phyloP scores from a whole-genome alignment of 2,888 invertebrate species.

The Lepidocyrtoides sp. region DNA sequence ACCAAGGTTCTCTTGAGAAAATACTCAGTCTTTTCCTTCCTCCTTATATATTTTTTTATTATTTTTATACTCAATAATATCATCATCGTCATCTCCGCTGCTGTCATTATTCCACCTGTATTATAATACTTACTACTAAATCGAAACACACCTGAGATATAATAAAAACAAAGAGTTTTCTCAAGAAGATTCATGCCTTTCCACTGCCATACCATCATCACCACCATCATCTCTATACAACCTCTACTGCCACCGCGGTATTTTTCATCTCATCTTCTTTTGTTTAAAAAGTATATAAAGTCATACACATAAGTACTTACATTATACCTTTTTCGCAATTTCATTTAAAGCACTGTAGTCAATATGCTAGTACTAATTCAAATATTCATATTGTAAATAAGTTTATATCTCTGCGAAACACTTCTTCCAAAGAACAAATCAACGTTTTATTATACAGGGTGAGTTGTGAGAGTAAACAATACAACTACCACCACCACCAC shows the following conservation, averaged over 20 bases:
- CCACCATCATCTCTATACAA: neutral
- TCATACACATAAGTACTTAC: neutral
- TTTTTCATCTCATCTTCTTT: neutral
- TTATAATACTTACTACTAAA: too few species aligned
- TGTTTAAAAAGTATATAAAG: neutral
- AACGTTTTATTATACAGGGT: neutral
- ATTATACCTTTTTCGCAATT: too few species aligned
- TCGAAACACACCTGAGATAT: conserved; percentile 4
- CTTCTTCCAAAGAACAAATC: neutral
- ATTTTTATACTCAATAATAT: neutral
- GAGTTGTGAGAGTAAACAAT: neutral
- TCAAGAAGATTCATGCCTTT: neutral
- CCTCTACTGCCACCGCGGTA: neutral
- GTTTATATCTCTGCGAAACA: too few species aligned
- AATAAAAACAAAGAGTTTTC: conserved; percentile 28
- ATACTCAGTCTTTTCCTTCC: neutral
- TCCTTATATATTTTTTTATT: conserved; percentile 7
- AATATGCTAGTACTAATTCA: too few species aligned
- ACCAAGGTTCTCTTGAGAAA: conserved; percentile 70
- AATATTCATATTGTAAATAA: neutral
- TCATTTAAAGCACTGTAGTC: too few species aligned
- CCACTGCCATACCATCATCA: neutral
- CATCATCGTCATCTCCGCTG: neutral
- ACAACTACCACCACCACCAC: neutral
- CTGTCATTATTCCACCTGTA: neutral